Evolutionary conservation across 23 tunicate genomes (phyloP).

Genomic region (Clavelina lepadiformis): DNA sequence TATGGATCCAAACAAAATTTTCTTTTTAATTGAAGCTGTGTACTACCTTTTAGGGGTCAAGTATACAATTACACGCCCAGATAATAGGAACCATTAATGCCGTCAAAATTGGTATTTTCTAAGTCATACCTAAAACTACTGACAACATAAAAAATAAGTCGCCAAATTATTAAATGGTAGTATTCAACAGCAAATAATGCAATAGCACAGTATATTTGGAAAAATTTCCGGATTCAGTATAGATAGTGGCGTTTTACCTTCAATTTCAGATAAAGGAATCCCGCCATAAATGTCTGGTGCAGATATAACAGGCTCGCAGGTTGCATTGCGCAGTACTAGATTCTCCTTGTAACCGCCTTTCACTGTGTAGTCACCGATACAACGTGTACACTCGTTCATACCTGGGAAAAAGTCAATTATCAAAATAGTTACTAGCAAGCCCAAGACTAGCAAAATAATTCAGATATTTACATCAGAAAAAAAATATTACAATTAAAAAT

Average conservation of each 20-base stretch:
- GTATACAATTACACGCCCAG: too few relatives aligned
- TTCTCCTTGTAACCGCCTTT: conserved; percentile 94
- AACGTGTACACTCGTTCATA: conserved; percentile 73
- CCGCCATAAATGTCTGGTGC: conserved; percentile 64
- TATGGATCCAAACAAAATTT: too few relatives aligned
- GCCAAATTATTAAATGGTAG: too few relatives aligned
- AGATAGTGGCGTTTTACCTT: conserved; percentile 9
- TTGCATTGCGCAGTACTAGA: conserved; percentile 41
- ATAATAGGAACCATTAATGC: too few relatives aligned
- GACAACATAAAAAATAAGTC: too few relatives aligned
- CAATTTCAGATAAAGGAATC: conserved; percentile 36
- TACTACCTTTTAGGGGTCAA: too few relatives aligned
- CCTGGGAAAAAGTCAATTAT: conserved; percentile 29
- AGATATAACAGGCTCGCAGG: conserved; percentile 72
- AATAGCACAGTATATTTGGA: too few relatives aligned
- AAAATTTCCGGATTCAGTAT: neutral
- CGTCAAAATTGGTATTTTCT: too few relatives aligned
- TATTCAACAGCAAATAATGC: too few relatives aligned
- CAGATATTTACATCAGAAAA: neutral
- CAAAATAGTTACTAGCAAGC: neutral
- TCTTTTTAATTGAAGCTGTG: too few relatives aligned
- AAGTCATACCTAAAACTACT: too few relatives aligned
- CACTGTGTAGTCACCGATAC: conserved; percentile 80
- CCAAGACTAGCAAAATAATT: neutral
- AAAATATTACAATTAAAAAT: neutral